Evolutionary conservation across 1,140 invertebrate genomes (phyloP), one percentile per base, ranked within the genome.

Genomic region (Vanessa tameamea): DNA sequence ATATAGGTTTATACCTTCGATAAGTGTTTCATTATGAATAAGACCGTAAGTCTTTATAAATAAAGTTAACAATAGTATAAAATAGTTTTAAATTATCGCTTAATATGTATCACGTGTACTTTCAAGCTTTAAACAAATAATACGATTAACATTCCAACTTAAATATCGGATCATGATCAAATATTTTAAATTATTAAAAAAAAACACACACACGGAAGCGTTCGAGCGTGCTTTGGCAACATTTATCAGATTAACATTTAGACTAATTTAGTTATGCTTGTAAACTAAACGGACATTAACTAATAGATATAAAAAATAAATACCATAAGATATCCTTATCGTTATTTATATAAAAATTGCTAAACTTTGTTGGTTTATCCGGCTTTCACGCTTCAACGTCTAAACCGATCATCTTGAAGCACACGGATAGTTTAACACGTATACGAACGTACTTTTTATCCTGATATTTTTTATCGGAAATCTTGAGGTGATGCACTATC

Each of bases 181-280:
- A 5, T 23, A 47, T 7, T n/a, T 23, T n/a, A 47, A 57, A 43
- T 16, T 9, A 67, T 1, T 9, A 12, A 65, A 47, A 69, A 71
- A 51, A 72, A 65, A 31, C 26, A 31, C 66, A 20, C 63, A 72
- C 71, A 72, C 71, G 71, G 71, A 72, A 72, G 71, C 64, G 47
- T 59, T 61, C n/a, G 14, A 48, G 47, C 50, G 55, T 65, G 55
- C 43, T 48, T 47, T 50, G 31, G 70, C 69, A 64, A 37, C 53
- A 72, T 65, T 16, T 64, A 72, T 65, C 64, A 59, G 67, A 72
- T 72, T 72, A 72, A 26, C 64, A 72, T 72, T 16, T 23, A 23
- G n/a, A 23, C 9, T n/a, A 16, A 57, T 23, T 71, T 72, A 55
- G 64, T 26, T 53, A 65, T 64, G 63, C 51, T 50, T 26, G 26